Evolutionary conservation across 2,113 vertebrate species (phyloP), one percentile per base, ranked within the genome.

Genomic region (Dissostichus mawsoni): DNA sequence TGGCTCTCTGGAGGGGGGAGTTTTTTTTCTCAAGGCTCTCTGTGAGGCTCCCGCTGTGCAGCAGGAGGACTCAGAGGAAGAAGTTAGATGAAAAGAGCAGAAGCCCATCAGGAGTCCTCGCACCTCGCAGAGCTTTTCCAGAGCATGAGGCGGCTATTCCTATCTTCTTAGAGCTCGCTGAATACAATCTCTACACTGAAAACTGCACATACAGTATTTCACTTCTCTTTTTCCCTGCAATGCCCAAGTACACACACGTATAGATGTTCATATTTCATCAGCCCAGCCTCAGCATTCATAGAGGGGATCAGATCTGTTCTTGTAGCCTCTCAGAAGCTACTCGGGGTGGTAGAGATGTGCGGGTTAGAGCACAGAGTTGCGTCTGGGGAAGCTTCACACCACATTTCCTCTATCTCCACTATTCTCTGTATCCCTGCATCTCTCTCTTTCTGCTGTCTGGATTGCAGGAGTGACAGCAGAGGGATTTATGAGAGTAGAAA

Each of bases 61-160:
- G 83, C 69, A 59, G 50, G 44, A 82, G 62, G 76, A 74, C 75
- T 86, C 25, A 12, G 78, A 81, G 59, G 55, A 86, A 66, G 80
- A 71, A 85, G 74, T 77, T 66, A 72, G 74, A 89, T 84, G 78
- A 92, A 92, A 92, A 36, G 80, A 74, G 48, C 20, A 12, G 20
- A 63, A 83, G 79, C 76, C 86, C 86, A 7, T 75, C 64, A 90
- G 76, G 80, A 87, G 64, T 82, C 52, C 76, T 73, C 45, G 64
- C 83, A 48, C 80, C 81, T 90, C 20, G 8, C 64, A 59, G 56
- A 76, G 68, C 72, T 71, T 69, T 79, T 41, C 84, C 72, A 78
- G 45, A 74, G 77, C 75, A 55, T 69, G 47, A 73, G 75, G 59
- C 69, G 65, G 65, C 68, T 76, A 76, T 89, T 82, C 71, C 74